phyloP scores from a whole-genome alignment of 2,113 vertebrate species.

The Sapayoa aenigma region DNA sequence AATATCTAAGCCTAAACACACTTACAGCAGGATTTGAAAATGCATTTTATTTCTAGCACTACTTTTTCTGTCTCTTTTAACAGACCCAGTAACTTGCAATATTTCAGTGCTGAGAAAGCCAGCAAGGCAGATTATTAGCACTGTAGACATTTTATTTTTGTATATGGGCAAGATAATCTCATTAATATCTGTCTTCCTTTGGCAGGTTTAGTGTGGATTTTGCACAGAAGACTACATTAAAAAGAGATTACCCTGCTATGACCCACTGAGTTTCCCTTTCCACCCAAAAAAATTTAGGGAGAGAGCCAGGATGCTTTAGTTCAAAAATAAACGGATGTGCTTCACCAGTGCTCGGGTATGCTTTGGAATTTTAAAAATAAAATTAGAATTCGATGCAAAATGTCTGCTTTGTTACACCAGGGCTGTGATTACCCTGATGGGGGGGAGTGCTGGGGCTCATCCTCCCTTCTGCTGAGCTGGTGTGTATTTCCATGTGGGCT shows the following conservation, averaged over 20 bases:
- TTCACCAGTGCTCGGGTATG: constrained; percentile 46
- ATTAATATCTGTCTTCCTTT: constrained; percentile 53
- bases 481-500: rapidly evolving
- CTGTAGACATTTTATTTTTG: neutral
- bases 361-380: neutral
- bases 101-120: neutral
- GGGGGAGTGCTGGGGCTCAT: neutral
- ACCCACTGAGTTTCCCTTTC: constrained; percentile 51
- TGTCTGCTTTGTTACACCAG: neutral
- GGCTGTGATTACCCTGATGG: neutral
- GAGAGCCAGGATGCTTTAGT: constrained; percentile 1
- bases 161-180: neutral
- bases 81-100: neutral
- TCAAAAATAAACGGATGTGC: neutral
- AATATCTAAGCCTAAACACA: neutral
- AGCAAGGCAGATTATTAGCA: neutral
- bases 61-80: neutral
- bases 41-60: neutral
- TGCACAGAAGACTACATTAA: constrained; percentile 53
- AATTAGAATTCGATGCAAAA: neutral
- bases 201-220: neutral
- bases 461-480: neutral
- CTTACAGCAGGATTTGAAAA: neutral
- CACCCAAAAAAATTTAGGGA: neutral
- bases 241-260: constrained; percentile 54